Conservation (phyloP, 2,797 vertebrate species). For the Notolabrus celidotus region DNA sequence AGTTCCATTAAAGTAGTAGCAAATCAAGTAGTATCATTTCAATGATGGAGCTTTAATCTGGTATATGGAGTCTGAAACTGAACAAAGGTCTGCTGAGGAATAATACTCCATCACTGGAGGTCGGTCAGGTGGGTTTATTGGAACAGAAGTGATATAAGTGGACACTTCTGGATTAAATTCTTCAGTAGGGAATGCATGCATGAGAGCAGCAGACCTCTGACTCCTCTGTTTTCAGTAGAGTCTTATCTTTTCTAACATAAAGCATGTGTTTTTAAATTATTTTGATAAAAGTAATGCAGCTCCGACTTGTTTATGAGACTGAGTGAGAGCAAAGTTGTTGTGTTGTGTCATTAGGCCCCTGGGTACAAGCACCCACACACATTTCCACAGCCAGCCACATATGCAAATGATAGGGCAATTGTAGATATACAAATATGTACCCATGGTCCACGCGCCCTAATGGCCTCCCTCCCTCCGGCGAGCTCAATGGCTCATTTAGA, state of each 20-base stretch:
- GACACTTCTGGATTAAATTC: too few species aligned
- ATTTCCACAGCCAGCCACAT: slow-evolving; percentile 67
- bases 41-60: not conserved
- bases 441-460: slow-evolving; percentile 78
- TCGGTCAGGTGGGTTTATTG: not conserved
- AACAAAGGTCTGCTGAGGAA: not conserved
- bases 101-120: not conserved
- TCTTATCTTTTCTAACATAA: slow-evolving; percentile 8
- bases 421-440: slow-evolving; percentile 87
- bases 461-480: slow-evolving; percentile 78
- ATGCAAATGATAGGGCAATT: slow-evolving; percentile 85
- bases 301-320: slow-evolving; percentile 58
- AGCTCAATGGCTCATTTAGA: slow-evolving; percentile 86
- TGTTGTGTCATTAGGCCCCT: slow-evolving; percentile 56
- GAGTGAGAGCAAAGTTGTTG: slow-evolving; percentile 55
- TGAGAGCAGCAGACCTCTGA: slow-evolving; percentile 3
- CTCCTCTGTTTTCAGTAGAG: slow-evolving; percentile 6
- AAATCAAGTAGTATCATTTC: too few species aligned
- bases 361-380: slow-evolving; percentile 44
- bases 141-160: not conserved
- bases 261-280: slow-evolving; percentile 10
- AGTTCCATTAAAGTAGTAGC: too few species aligned
- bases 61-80: not conserved
- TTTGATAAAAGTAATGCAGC: slow-evolving; percentile 23
- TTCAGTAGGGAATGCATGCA: not conserved